These are phyloP conservation scores for Dolichotis patagonum DNA, from an alignment of 2,113 vertebrate species.

Conservation along the genomic window DNA sequence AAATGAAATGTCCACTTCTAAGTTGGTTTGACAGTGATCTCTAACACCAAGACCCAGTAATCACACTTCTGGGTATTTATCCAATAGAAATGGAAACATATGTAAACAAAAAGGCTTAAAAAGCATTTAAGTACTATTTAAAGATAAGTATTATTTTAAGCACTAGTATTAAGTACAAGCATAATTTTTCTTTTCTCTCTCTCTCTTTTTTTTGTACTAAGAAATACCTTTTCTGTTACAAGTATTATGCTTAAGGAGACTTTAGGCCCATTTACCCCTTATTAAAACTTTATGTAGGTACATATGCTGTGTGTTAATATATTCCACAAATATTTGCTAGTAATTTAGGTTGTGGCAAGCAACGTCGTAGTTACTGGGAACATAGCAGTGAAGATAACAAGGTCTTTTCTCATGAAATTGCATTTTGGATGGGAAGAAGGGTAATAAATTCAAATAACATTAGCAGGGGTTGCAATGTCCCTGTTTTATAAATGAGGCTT, in stretches of 20 bases:
- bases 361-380: neutral
- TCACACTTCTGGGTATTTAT: neutral
- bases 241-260: neutral
- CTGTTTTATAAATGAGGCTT: neutral
- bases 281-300: neutral
- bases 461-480: neutral
- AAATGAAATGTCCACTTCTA: neutral
- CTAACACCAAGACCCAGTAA: neutral
- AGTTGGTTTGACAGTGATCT: neutral
- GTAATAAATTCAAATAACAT: neutral
- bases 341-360: neutral
- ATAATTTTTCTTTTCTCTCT: neutral
- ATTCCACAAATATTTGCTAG: slow-evolving; percentile 20
- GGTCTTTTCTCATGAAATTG: neutral
- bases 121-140: neutral
- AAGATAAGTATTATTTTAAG: neutral
- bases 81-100: neutral
- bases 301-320: neutral
- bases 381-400: neutral
- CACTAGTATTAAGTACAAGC: neutral
- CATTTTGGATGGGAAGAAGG: neutral
- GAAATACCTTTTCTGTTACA: neutral
- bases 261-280: neutral
- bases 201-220: neutral
- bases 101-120: neutral